Base-by-base conservation (phyloP, 2,888 invertebrate genomes). In the Cyrtodaria siliqua region DNA sequence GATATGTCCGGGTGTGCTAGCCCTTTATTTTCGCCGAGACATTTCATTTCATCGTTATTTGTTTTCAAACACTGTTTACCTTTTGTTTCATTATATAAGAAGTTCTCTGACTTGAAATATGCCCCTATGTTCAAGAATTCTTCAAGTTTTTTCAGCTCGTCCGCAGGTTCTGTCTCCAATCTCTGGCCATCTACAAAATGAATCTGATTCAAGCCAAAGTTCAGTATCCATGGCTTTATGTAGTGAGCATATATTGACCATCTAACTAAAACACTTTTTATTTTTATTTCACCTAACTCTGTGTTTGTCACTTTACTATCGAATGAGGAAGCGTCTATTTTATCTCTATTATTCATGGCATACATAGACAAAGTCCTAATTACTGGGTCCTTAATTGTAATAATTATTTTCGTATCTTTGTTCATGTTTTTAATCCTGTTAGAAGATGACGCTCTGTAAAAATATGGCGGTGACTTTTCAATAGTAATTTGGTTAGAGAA, bases 391-490 rank as follows among this genome's bases (percentile, higher is more conserved):
- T 52, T 52, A 8, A 52, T 6, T 20, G 24, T 52, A 8, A 52
- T 24, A 8, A 52, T 52, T 8, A 52, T 20, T 52, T 52, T 52
- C 2, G 26, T 24, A 2, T 52, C 4, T 2, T 14, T 14, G 23
- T 52, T 52, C 52, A 20, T 23, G 6, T 23, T 52, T 6, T 20
- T 6, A 23, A 52, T 52, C 23, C 52, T 9, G 3, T 23, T 23
- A 23, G 52, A 2, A 20, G 23, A 3, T 4, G 3, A 20, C 6
- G n/a, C 23, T 52, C 23, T 24, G 23, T 20, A 24, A 23, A 20
- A 52, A 52, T 52, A 52, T 23, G 52, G 26, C 2, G 52, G 23
- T 8, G 52, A 23, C 24, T 24, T 52, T 52, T 52, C 52, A 20
- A 52, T 24, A 8, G 52, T 52, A 20, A 20, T 18, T 18, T 20